Percentiles rank a stretch among this genome's conserved stretches.
Conservation (phyloP, 2,113 vertebrate species). For the Helogale parvula region DNA sequence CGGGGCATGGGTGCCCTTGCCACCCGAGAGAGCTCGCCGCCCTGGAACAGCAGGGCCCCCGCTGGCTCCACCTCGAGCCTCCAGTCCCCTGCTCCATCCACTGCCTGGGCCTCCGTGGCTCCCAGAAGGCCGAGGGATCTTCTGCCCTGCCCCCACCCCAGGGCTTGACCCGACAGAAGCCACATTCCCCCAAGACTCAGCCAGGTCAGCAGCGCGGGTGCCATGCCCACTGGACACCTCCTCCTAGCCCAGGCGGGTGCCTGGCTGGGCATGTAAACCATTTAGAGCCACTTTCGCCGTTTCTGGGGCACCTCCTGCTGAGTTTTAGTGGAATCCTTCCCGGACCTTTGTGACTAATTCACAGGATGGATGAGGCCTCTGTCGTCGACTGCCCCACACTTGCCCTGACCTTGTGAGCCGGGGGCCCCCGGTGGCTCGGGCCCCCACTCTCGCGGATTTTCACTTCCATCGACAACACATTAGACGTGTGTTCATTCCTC, state of each 20-base stretch:
- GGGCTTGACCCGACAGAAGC: neutral
- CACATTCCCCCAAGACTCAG: neutral
- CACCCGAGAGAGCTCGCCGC: neutral
- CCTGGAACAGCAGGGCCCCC: neutral
- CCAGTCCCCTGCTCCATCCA: neutral
- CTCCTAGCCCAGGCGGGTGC: too few relatives aligned
- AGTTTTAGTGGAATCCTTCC: neutral
- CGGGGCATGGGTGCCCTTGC: neutral
- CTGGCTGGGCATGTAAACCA: neutral
- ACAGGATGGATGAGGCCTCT: neutral
- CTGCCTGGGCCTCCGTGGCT: neutral
- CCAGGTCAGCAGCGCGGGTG: fast-evolving
- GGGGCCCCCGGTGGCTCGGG: fast-evolving
- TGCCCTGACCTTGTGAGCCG: neutral
- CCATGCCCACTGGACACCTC: fast-evolving
- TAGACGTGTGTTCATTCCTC: neutral
- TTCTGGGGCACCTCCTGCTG: neutral
- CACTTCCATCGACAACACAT: neutral
- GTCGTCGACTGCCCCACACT: too few relatives aligned
- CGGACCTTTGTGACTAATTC: neutral
- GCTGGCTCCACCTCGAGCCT: neutral
- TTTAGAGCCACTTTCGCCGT: neutral
- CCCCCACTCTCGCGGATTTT: too few relatives aligned
- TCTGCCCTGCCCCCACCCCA: neutral
- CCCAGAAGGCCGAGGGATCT: neutral